Evolutionary conservation across 2,113 vertebrate genomes (phyloP), one percentile per base, ranked within the genome.

Genomic region (Syngnathus scovelli): DNA sequence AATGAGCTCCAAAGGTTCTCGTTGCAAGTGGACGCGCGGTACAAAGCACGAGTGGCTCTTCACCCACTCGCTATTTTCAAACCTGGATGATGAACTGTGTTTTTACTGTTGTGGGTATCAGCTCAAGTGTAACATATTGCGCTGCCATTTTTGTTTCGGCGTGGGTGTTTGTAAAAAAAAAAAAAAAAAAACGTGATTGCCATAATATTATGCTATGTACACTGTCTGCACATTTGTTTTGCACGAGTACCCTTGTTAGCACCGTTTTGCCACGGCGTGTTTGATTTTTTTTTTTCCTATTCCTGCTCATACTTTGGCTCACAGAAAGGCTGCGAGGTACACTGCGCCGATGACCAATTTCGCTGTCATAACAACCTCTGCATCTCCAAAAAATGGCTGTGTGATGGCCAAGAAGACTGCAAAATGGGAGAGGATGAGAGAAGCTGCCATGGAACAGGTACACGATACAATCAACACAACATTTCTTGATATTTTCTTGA

Each of bases 381-480:
- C 83, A 95, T 98, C 86, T 92, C 95, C 5, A 81, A 87, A 0
- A 96, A 93, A 71, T 99, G 96, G 97, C 86, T 93, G 68, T 99
- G 97, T 67, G 97, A 99, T 15, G 94, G 96, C 0, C 95, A 98
- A 1, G 95, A 98, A 77, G 97, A 99, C 67, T 99, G 97, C 79
- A 95, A 96, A 83, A 92, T 93, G 44, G 96, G 97, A 3, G 96
- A 98, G 43, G 97, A 98, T 1, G 97, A 99, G 84, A 94, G 89
- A 70, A 93, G 91, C 68, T 99, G 97, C 60, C 90, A 93, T 85
- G 94, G 92, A 94, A 96, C 89, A 81, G 90, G 91, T 87, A 46
- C 41, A 49, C 3, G 1, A 19, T 39, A 7, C 12, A 19, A 16
- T 58, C 23, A 16, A 58, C 21, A 27, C 0, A 41, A 21, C 7